phyloP scores from a whole-genome alignment of 2,113 vertebrate species.

The Agapornis roseicollis region DNA sequence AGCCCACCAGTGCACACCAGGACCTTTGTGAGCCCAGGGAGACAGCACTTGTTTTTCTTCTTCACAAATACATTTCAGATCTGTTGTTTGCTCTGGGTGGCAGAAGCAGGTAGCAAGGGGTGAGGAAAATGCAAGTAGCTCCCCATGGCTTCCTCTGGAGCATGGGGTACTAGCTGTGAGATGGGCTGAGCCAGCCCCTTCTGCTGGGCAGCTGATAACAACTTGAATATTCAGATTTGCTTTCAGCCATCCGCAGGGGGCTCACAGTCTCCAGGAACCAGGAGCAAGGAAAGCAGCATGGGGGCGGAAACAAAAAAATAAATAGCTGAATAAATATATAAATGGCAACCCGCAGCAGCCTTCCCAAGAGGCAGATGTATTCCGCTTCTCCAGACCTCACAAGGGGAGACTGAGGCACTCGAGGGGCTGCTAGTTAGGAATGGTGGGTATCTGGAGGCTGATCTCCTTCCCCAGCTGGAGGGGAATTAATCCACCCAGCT shows the following conservation, averaged over 20 bases:
- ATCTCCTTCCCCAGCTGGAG: constrained; percentile 56
- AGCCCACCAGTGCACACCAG: not conserved
- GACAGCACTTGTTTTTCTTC: not conserved
- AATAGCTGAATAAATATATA: constrained; percentile 61
- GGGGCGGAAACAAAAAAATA: constrained; percentile 51
- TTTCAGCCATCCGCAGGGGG: constrained; percentile 67
- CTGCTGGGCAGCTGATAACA: constrained; percentile 75
- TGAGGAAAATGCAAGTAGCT: constrained; percentile 20
- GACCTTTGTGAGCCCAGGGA: not conserved
- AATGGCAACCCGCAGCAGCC: not conserved
- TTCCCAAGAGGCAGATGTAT: constrained; percentile 8
- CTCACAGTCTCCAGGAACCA: constrained; percentile 10
- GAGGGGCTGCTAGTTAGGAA: constrained; percentile 32
- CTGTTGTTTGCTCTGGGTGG: not conserved
- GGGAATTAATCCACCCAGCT: constrained; percentile 26
- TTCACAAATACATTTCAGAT: not conserved
- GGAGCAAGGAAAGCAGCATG: constrained; percentile 62
- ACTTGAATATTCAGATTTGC: constrained; percentile 71
- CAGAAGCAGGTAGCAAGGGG: not conserved
- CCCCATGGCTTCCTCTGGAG: constrained; percentile 35
- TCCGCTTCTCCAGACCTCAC: constrained; percentile 28
- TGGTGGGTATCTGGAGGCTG: constrained; percentile 47
- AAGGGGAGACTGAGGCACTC: constrained; percentile 22
- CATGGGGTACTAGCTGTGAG: constrained; percentile 16
- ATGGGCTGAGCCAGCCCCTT: constrained; percentile 46